Percentiles rank a stretch among this genome's conserved stretches.
Conservation (phyloP, 2,888 invertebrate genomes). For the Scaeva pyrastri region DNA sequence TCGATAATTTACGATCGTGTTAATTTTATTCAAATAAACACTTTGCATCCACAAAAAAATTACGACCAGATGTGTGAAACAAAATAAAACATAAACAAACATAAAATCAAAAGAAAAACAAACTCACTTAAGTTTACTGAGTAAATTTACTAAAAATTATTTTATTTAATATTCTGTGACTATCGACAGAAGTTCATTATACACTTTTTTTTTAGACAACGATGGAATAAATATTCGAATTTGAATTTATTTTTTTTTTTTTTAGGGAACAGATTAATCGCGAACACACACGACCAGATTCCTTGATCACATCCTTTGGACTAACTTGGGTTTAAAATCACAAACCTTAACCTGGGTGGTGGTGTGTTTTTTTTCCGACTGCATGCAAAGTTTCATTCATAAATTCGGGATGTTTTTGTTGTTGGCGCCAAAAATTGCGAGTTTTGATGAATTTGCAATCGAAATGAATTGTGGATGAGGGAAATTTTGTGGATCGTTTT, state of each 20-base stretch:
- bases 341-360: not conserved
- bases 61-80: conserved; percentile 1
- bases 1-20: conserved; percentile 10
- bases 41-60: not conserved
- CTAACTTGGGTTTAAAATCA: conserved; percentile 29
- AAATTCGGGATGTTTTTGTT: not conserved
- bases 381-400: conserved; percentile 16
- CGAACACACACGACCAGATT: conserved; percentile 39
- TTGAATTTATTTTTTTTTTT: not conserved
- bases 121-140: not conserved
- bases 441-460: not conserved
- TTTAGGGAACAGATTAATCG: not conserved
- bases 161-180: not conserved
- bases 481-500: not conserved
- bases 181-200: not conserved
- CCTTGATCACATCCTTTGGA: conserved; percentile 48
- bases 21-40: conserved; percentile 1
- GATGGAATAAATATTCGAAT: not conserved
- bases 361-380: not conserved
- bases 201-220: too few relatives aligned
- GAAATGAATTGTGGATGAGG: conserved; percentile 44
- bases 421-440: conserved; percentile 13
- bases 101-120: not conserved
- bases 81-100: not conserved
- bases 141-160: conserved; percentile 6